Conservation (phyloP, 2,797 vertebrate genomes). For the Sebastes trivittatus region DNA sequence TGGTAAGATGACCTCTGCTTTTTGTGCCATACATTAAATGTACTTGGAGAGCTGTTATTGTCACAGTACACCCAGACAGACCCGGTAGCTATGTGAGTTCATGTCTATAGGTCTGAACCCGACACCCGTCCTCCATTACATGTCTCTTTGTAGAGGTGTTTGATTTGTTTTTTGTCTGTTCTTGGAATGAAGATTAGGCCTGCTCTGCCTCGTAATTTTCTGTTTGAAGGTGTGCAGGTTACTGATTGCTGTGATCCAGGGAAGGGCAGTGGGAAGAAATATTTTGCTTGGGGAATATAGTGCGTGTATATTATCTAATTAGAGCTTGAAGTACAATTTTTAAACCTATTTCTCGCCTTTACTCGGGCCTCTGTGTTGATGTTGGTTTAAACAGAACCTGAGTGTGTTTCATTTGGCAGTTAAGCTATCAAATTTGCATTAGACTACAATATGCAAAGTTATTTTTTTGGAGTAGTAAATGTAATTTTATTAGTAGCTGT, state of each 20-base stretch:
- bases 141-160: constrained; percentile 41
- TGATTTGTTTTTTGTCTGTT: constrained; percentile 38
- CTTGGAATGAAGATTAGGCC: constrained; percentile 58
- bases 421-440: neutral
- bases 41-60: constrained; percentile 16
- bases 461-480: neutral
- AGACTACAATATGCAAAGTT: neutral
- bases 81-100: constrained; percentile 31
- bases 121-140: constrained; percentile 53
- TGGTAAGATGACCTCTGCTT: neutral
- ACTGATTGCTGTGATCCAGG: neutral
- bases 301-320: neutral
- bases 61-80: constrained; percentile 33
- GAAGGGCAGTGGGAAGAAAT: neutral
- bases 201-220: constrained; percentile 29
- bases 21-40: constrained; percentile 4
- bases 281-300: neutral
- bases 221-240: constrained; percentile 18
- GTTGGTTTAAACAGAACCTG: neutral
- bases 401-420: neutral
- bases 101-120: constrained; percentile 53
- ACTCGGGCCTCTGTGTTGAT: neutral
- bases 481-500: neutral
- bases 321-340: neutral
- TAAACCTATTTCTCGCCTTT: neutral